A percentile compares a stretch with the other conserved stretches of the same genome.
Conservation (phyloP, 1,140 invertebrate genomes). For the Dendroctonus ponderosae region DNA sequence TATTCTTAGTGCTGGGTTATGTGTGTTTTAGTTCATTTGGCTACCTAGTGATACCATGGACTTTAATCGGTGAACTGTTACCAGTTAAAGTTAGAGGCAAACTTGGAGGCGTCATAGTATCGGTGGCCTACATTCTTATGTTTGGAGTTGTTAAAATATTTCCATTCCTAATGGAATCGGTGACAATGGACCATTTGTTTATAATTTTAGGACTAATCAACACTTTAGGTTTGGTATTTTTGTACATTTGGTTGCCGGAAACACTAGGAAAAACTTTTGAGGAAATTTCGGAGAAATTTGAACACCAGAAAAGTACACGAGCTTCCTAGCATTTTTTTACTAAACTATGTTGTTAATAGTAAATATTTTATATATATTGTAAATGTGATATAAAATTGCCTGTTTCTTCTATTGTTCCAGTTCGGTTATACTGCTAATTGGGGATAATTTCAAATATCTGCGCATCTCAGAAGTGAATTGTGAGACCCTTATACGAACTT, state of each 20-base stretch:
- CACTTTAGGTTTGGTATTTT: constrained; percentile 57
- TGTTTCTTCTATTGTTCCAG: too few species aligned
- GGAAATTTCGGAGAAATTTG: constrained; percentile 55
- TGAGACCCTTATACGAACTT: too few species aligned
- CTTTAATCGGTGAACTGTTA: constrained; percentile 56
- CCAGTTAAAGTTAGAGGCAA: constrained; percentile 57
- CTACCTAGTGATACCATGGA: constrained; percentile 64
- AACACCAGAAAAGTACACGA: not conserved
- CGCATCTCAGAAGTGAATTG: too few species aligned
- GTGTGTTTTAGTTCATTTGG: constrained; percentile 58
- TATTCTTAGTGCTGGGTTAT: constrained; percentile 55
- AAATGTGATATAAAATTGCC: too few species aligned
- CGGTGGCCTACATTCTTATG: constrained; percentile 63
- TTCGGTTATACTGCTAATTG: too few species aligned
- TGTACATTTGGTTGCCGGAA: constrained; percentile 68
- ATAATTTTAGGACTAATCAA: constrained; percentile 62
- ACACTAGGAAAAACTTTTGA: constrained; percentile 67
- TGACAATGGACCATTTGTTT: constrained; percentile 60
- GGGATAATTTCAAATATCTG: too few species aligned
- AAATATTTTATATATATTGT: too few species aligned
- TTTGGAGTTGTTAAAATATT: constrained; percentile 67
- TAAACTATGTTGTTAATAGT: too few species aligned
- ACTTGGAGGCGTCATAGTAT: constrained; percentile 58
- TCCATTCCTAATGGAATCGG: constrained; percentile 53
- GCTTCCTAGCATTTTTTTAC: too few species aligned